A percentile compares a stretch with the other conserved stretches of the same genome.
Evolutionary conservation across 1,140 invertebrate species (phyloP).

Genomic region (Mesaphorura yosii): DNA sequence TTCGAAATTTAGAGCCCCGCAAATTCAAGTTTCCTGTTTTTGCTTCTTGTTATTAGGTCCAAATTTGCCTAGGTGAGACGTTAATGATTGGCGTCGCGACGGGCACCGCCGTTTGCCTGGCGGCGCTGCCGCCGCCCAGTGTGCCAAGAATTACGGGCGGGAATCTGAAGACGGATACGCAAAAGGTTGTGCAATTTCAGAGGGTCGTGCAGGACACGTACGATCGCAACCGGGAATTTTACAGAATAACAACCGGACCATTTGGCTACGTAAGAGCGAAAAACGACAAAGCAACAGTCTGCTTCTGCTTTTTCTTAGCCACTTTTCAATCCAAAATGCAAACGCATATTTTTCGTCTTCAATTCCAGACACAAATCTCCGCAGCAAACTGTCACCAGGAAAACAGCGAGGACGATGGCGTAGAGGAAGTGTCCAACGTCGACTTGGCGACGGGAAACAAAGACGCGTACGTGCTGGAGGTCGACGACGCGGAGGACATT

Average conservation of each 20-base stretch:
- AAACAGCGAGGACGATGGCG: constrained; percentile 51
- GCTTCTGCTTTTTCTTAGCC: too few relatives aligned
- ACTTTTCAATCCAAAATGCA: too few relatives aligned
- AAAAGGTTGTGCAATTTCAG: constrained; percentile 51
- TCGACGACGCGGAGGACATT: constrained; percentile 76
- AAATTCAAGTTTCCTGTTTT: background rate
- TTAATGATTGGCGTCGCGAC: constrained; percentile 76
- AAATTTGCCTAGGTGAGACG: constrained; percentile 77
- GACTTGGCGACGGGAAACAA: constrained; percentile 67
- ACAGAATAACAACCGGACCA: constrained; percentile 40
- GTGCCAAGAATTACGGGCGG: constrained; percentile 47
- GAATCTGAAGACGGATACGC: constrained; percentile 50
- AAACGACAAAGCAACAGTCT: too few relatives aligned
- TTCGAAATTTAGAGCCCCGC: constrained; percentile 1
- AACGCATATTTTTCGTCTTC: too few relatives aligned
- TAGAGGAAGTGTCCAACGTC: constrained; percentile 59
- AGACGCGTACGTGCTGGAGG: constrained; percentile 70
- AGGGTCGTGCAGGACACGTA: constrained; percentile 53
- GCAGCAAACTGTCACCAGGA: too few relatives aligned
- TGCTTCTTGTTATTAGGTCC: constrained; percentile 45
- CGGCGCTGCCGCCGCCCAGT: constrained; percentile 19
- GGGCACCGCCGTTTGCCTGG: constrained; percentile 56
- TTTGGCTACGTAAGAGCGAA: background rate
- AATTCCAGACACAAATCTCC: too few relatives aligned
- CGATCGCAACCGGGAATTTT: constrained; percentile 55